Evolutionary conservation across 2,113 vertebrate genomes (phyloP).

Genomic region (Balaenoptera acutorostrata): DNA sequence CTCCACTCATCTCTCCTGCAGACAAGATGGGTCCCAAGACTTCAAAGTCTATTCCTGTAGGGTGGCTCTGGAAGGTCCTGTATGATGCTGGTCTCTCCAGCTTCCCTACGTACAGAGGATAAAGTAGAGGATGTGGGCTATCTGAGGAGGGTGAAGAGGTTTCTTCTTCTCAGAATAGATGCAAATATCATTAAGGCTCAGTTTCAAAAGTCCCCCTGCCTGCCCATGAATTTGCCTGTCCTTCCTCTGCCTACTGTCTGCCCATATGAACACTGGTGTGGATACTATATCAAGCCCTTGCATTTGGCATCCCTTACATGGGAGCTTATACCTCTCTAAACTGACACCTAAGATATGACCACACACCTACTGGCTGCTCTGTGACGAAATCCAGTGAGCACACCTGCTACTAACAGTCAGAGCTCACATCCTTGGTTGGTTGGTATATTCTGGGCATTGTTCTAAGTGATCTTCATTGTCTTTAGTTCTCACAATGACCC

Average conservation of each 20-base stretch:
- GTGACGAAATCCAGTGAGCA: too few species aligned
- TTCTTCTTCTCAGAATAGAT: slow-evolving; percentile 23
- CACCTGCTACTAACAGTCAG: background rate
- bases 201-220: background rate
- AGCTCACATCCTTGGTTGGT: background rate
- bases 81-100: background rate
- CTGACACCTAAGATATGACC: background rate
- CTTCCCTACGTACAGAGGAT: background rate
- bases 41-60: background rate
- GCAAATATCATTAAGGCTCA: slow-evolving; percentile 20
- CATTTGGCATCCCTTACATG: background rate
- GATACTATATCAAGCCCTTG: background rate
- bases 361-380: background rate
- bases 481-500: background rate
- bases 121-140: background rate
- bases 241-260: background rate
- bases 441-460: background rate
- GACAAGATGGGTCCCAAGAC: background rate
- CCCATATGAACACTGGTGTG: background rate
- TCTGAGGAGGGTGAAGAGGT: background rate
- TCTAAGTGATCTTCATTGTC: background rate
- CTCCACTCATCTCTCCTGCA: background rate
- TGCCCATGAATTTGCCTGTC: slow-evolving; percentile 32
- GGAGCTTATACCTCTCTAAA: background rate
- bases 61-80: background rate